A percentile compares a stretch with the other conserved stretches of the same genome.
These are phyloP conservation scores for Chaetodon trifascialis DNA, from an alignment of 2,113 vertebrate species.

Conservation along the genomic window DNA sequence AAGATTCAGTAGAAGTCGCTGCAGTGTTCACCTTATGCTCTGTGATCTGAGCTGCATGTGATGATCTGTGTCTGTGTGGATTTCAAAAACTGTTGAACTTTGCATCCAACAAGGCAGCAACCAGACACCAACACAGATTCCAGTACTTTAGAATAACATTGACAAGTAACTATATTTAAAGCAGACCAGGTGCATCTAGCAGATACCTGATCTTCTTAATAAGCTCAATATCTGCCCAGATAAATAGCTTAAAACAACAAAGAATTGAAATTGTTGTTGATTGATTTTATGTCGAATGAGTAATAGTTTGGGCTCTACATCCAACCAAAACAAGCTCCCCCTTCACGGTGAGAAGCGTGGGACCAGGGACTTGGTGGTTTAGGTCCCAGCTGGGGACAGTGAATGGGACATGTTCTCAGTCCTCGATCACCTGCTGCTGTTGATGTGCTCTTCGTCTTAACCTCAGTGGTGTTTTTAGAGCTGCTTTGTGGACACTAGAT, in stretches of 20 bases:
- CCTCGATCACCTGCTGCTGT: conserved; percentile 56
- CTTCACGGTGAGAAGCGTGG: not conserved
- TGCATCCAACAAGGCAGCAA: not conserved
- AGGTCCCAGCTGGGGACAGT: conserved; percentile 48
- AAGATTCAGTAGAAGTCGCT: not conserved
- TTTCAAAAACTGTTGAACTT: not conserved
- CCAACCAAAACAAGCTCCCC: not conserved
- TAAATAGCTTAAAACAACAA: not conserved
- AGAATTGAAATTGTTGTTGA: not conserved
- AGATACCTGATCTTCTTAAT: too few species aligned
- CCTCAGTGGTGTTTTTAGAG: not conserved
- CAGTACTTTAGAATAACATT: not conserved
- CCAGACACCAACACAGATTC: not conserved
- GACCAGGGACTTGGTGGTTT: conserved; percentile 21
- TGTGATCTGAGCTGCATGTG: not conserved
- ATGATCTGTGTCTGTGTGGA: not conserved
- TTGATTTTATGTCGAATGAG: not conserved
- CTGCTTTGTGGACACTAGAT: not conserved
- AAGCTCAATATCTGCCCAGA: too few species aligned
- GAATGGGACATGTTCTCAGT: conserved; percentile 16
- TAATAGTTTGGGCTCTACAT: not conserved
- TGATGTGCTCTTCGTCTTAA: not conserved
- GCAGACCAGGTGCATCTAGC: too few species aligned
- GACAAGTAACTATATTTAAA: not conserved
- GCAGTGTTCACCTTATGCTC: not conserved